Evolutionary conservation across 2,113 vertebrate genomes (phyloP), one percentile per base, ranked within the genome.

Genomic region (Chitala chitala): DNA sequence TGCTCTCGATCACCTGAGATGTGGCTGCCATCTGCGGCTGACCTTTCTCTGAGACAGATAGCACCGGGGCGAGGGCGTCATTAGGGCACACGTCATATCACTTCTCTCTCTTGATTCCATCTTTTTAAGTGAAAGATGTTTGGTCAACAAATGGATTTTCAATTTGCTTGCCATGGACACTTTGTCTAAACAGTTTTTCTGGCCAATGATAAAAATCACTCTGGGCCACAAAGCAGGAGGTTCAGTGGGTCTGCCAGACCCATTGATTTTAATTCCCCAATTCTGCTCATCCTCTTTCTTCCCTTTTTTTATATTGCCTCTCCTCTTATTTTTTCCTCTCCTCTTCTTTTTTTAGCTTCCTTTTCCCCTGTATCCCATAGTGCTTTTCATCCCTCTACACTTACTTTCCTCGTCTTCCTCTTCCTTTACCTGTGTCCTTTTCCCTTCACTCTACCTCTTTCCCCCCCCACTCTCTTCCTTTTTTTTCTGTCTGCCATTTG

Each of bases 1-100:
- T 80, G 73, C 78, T 84, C 86, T 87, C 88, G 82, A 85, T 92
- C 87, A 77, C 87, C 86, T 87, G 81, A 84, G 80, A 80, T 80
- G 77, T 38, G 31, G 79, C 78, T 90, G 90, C 91, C 86, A 91
- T 93, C 92, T 89, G 87, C 87, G 83, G 85, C 84, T 94, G 94
- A 93, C 93, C 93, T 94, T 93, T 94, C 79, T 79, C 0, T 76
- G 78, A 91, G 91, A 92, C 90, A 88, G 89, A 93, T 92, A 87
- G 89, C 82, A 82, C 85, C 89, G 87, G 85, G 91, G 90, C 92
- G 92, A 92, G 89, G 84, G 89, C 89, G 90, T 92, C 91, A 92
- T 93, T 93, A 92, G 87, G 88, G 84, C 87, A 87, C 48, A 22
- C 87, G 89, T 92, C 92, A 89, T 90, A 91, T 90, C 87, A 79